A percentile compares a stretch with the other conserved stretches of the same genome.
phyloP scores from a whole-genome alignment of 2,888 invertebrate genomes.

The Lagria hirta region DNA sequence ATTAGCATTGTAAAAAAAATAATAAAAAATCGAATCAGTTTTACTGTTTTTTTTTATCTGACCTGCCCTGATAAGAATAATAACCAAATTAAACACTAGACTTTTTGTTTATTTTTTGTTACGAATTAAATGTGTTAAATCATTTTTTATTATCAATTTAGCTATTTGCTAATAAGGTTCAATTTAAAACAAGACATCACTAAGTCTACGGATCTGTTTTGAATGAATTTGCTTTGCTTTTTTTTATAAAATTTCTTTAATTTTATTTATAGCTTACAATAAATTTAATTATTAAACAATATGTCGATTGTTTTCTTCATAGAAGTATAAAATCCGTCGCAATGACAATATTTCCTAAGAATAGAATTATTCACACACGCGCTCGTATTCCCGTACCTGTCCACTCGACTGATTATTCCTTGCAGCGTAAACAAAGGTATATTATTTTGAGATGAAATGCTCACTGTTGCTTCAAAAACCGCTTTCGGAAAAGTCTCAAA shows the following conservation, averaged over 20 bases:
- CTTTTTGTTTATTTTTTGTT: neutral
- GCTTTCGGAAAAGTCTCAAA: conserved; percentile 67
- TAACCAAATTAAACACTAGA: too few relatives aligned
- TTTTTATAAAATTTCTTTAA: too few relatives aligned
- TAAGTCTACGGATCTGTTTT: too few relatives aligned
- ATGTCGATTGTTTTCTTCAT: conserved; percentile 28
- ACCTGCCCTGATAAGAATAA: too few relatives aligned
- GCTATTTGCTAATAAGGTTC: conserved; percentile 33
- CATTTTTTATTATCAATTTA: neutral
- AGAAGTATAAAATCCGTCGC: conserved; percentile 38
- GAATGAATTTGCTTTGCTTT: too few relatives aligned
- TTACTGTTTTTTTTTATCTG: too few relatives aligned
- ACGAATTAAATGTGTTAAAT: neutral
- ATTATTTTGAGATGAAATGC: conserved; percentile 40
- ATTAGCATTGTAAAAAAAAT: too few relatives aligned
- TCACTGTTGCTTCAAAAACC: conserved; percentile 69
- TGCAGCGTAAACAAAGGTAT: conserved; percentile 52
- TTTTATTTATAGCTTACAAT: too few relatives aligned
- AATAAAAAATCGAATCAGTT: too few relatives aligned
- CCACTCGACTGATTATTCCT: conserved; percentile 63
- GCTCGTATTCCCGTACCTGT: conserved; percentile 56
- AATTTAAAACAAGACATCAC: conserved; percentile 37
- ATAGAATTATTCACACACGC: conserved; percentile 56
- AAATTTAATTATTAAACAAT: conserved; percentile 34
- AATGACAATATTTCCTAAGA: conserved; percentile 61